phyloP scores from a whole-genome alignment of 2,888 invertebrate species.

The Dascillus cervinus region DNA sequence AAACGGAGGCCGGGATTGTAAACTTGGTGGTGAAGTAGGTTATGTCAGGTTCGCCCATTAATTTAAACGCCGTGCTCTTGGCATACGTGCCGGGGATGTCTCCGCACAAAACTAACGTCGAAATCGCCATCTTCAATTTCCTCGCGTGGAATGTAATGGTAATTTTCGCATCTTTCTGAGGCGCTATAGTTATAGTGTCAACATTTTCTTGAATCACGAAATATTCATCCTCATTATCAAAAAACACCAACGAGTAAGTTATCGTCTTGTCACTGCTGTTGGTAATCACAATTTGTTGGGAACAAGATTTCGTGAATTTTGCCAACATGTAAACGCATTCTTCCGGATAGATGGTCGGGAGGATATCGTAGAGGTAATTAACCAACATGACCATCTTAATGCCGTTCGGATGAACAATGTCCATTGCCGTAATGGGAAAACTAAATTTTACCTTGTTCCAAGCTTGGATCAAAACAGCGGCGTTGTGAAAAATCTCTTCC shows the following conservation, averaged over 20 bases:
- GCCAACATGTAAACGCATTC: conserved; percentile 44
- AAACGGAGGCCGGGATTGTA: conserved; percentile 12
- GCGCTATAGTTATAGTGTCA: conserved; percentile 11
- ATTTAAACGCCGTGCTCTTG: conserved; percentile 24
- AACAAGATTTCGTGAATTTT: conserved; percentile 42
- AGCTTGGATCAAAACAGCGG: conserved; percentile 47
- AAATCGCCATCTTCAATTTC: conserved; percentile 16
- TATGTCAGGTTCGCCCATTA: conserved; percentile 28
- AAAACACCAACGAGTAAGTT: conserved; percentile 27
- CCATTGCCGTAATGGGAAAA: conserved; percentile 46
- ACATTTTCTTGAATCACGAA: conserved; percentile 19
- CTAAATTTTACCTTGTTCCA: conserved; percentile 49
- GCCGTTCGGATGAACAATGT: conserved; percentile 48
- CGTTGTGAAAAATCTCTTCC: conserved; percentile 50
- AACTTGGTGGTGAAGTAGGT: conserved; percentile 7
- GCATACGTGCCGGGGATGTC: conserved; percentile 28
- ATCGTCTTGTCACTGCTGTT: conserved; percentile 30
- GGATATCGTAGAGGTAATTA: conserved; percentile 44
- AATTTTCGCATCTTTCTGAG: conserved; percentile 15
- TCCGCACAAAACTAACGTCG: conserved; percentile 28
- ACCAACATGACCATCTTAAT: conserved; percentile 53
- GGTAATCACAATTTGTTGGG: conserved; percentile 39
- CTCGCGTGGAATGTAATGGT: conserved; percentile 28
- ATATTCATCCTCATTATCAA: conserved; percentile 24
- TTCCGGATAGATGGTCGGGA: conserved; percentile 48